Conservation (phyloP, 1,140 invertebrate genomes). For the Dreissena rostriformis region DNA sequence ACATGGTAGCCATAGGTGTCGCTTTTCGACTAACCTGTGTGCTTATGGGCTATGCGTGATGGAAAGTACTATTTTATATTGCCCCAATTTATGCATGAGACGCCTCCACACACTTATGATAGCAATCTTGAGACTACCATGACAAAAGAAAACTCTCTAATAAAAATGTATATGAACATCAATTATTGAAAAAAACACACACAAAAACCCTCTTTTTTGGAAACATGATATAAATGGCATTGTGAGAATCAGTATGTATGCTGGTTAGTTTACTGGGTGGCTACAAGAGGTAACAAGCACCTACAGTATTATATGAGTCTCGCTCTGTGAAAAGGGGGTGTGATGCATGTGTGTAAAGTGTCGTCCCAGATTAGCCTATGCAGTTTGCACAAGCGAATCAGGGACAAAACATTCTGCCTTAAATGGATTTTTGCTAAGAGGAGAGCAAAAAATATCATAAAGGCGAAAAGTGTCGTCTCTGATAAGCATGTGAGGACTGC, state of each 20-base stretch:
- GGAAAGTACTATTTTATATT: constrained; percentile 7
- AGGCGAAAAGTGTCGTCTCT: no score
- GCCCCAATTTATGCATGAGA: not conserved
- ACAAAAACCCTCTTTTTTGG: not conserved
- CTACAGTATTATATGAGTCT: not conserved
- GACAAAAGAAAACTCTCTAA: not conserved
- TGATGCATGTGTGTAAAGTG: no score
- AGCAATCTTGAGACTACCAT: not conserved
- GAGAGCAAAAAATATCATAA: no score
- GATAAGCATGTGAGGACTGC: no score
- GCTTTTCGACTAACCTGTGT: not conserved
- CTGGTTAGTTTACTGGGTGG: not conserved
- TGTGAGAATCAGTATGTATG: not conserved
- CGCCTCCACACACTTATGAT: not conserved
- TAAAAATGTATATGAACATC: not conserved
- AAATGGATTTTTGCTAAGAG: no score
- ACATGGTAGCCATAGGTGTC: no score
- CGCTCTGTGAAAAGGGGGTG: no score
- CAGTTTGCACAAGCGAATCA: no score
- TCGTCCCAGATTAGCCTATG: no score
- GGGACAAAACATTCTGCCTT: no score
- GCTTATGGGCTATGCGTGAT: not conserved
- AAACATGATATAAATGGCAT: not conserved
- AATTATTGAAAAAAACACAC: not conserved
- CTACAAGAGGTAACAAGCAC: constrained; percentile 6